Base-by-base conservation (phyloP, 2,888 invertebrate genomes). In the Sacculina carcini region DNA sequence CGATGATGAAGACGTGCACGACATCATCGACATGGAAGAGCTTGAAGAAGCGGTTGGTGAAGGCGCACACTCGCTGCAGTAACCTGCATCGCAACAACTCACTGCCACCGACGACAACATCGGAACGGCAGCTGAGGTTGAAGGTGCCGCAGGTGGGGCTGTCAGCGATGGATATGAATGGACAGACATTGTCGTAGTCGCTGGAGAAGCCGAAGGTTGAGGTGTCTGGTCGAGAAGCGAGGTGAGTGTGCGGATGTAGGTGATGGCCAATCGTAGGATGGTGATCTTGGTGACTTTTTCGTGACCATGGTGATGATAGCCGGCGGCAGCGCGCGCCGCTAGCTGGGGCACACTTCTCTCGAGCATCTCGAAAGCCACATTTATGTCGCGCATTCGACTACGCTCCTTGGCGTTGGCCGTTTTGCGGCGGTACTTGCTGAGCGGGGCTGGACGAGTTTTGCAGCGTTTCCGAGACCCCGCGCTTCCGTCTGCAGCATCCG, bases 201-300 rank as follows among this genome's bases (percentile, higher is more conserved):
- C n/a, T n/a, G n/a, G n/a, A n/a, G n/a, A n/a, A n/a, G n/a, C n/a
- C n/a, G n/a, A n/a, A n/a, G n/a, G 51, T 46, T n/a, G n/a, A n/a
- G n/a, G n/a, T n/a, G n/a, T n/a, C n/a, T n/a, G n/a, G n/a, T 57
- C 60, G 54, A 81, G 66, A 1, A 77, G 74, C 0, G 76, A 70
- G n/a, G 75, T 76, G 49, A 87, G 67, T 14, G 80, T 76, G 12
- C 76, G 68, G 57, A 87, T 87, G 63, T 87, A 87, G 61, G 79
- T 77, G 79, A 87, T 82, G 24, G 87, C 87, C 55, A 86, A 68
- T 32, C 83, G 70, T 46, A 87, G 66, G 0, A 86, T 86, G 5
- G 86, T 84, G 59, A 87, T 87, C 68, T 87, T 87, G 47, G 87
- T 87, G 56, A 84, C 69, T 64, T 83, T 83, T 63, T 83, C 82